A percentile compares a stretch with the other conserved stretches of the same genome.
Conservation (phyloP, 1,140 invertebrate genomes). For the Ostrea denselamellosa region DNA sequence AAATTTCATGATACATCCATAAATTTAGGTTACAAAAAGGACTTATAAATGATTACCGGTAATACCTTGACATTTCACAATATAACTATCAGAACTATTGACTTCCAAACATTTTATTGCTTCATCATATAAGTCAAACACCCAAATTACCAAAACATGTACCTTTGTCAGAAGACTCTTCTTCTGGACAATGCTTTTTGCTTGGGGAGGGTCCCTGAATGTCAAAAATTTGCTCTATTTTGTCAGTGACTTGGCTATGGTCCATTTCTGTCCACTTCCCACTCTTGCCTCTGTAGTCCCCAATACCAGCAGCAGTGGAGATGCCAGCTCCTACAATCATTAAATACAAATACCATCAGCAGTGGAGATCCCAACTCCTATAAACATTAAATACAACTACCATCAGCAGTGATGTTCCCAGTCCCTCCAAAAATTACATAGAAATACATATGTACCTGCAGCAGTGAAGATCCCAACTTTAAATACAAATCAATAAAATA, state of each 20-base stretch:
- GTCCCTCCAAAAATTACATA: no score
- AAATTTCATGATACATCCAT: neutral
- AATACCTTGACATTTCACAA: neutral
- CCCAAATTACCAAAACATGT: neutral
- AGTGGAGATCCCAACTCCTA: no score
- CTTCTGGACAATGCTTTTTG: conserved; percentile 49
- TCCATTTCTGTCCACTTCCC: conserved; percentile 76
- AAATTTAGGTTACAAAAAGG: neutral
- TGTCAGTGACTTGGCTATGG: conserved; percentile 51
- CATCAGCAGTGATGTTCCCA: no score
- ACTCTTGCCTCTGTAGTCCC: conserved; percentile 91
- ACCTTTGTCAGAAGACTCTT: neutral
- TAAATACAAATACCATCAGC: no score
- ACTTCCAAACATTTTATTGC: no score
- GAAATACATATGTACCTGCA: no score
- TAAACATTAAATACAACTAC: no score
- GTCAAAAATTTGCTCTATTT: conserved; percentile 14
- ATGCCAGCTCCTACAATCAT: conserved; percentile 90
- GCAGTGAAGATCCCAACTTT: no score
- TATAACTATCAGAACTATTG: no score
- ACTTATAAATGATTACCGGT: neutral
- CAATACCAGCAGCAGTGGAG: conserved; percentile 96
- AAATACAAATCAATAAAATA: no score
- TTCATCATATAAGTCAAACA: no score
- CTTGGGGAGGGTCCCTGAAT: conserved; percentile 36